Conservation (phyloP, 2,797 vertebrate species). For the Liasis olivaceus region DNA sequence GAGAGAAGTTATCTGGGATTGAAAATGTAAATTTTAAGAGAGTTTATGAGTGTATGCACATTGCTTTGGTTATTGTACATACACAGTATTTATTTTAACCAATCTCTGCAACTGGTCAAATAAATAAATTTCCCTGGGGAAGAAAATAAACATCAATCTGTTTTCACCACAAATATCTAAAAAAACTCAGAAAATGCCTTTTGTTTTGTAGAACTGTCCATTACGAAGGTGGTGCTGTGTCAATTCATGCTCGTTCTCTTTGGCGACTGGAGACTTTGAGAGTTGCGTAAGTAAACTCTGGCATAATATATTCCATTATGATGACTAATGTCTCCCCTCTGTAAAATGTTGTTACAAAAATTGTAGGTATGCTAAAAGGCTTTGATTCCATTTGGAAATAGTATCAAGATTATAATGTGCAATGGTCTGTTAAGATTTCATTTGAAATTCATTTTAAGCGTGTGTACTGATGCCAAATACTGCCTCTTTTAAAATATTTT, state of each 20-base stretch:
- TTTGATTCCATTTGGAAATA: background rate
- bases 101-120: background rate
- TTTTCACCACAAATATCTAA: background rate
- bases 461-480: constrained; percentile 11
- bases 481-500: background rate
- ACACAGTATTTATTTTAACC: background rate
- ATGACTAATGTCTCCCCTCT: background rate
- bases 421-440: background rate
- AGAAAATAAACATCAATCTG: background rate
- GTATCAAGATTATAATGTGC: background rate
- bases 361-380: background rate
- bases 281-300: constrained; percentile 87
- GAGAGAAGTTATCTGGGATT: background rate
- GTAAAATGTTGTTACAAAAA: background rate
- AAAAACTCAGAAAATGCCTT: constrained; percentile 12
- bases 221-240: constrained; percentile 93
- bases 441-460: background rate
- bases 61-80: background rate
- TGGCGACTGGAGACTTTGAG: constrained; percentile 94
- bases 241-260: constrained; percentile 90
- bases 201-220: constrained; percentile 85
- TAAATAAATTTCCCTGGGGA: background rate
- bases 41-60: background rate
- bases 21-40: background rate
- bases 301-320: background rate